A percentile compares a stretch with the other conserved stretches of the same genome.
These are phyloP conservation scores for Diarsia dahlii DNA, from an alignment of 2,888 invertebrate genomes.

Conservation along the genomic window DNA sequence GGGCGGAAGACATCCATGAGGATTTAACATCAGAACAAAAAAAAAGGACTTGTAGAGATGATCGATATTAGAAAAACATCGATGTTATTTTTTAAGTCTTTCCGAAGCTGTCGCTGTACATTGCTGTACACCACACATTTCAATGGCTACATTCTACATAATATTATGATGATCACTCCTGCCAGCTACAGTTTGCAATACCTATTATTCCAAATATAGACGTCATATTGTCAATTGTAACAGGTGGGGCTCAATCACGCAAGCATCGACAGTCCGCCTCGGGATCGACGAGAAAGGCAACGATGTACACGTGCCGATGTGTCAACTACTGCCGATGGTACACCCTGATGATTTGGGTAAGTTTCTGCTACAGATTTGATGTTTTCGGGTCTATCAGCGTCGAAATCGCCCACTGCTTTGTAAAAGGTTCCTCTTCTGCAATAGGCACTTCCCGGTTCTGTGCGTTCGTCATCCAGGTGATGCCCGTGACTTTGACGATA, in stretches of 20 bases:
- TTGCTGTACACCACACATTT: too few species aligned
- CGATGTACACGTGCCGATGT: constrained; percentile 95
- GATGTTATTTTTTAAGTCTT: too few species aligned
- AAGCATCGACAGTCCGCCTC: constrained; percentile 96
- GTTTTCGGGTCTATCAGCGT: neutral
- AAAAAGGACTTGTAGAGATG: too few species aligned
- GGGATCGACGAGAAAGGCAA: constrained; percentile 93
- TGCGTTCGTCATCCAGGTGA: neutral
- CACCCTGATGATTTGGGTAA: constrained; percentile 95
- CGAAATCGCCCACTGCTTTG: neutral
- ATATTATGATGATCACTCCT: too few species aligned
- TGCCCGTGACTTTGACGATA: neutral
- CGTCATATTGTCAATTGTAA: constrained; percentile 19
- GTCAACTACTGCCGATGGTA: constrained; percentile 96
- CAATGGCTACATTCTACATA: too few species aligned
- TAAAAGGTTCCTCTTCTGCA: neutral
- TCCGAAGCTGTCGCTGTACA: too few species aligned
- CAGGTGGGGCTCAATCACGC: constrained; percentile 97
- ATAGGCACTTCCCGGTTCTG: neutral
- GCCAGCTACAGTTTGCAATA: neutral
- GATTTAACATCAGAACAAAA: too few species aligned
- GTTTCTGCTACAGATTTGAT: constrained; percentile 35
- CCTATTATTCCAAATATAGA: constrained; percentile 21
- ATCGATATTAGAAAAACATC: too few species aligned
- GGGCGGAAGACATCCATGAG: too few species aligned